Evolutionary conservation across 1,140 invertebrate genomes (phyloP).

Genomic region (Drosophila seguyi): DNA sequence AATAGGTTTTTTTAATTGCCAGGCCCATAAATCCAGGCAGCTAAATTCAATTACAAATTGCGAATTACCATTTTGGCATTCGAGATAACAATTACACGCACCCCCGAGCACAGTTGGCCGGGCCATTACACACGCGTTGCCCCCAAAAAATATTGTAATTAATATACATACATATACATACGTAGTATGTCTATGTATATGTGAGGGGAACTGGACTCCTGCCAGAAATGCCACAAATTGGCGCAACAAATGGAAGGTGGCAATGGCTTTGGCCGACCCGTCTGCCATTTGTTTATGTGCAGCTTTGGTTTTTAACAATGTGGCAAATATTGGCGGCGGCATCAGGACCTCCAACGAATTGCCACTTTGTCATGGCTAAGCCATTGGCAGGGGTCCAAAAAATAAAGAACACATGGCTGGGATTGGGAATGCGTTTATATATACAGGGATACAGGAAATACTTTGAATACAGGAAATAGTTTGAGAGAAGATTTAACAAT

Average conservation of each 20-base stretch:
- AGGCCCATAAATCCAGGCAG: conserved; percentile 36
- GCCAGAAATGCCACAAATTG: conserved; percentile 49
- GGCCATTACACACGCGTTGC: conserved; percentile 11
- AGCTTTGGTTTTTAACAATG: conserved; percentile 61
- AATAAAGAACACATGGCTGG: not conserved
- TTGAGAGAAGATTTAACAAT: too few species aligned
- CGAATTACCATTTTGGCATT: conserved; percentile 51
- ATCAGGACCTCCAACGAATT: conserved; percentile 14
- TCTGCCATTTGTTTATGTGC: conserved; percentile 26
- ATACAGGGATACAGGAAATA: not conserved
- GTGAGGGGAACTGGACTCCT: conserved; percentile 1
- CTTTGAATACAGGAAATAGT: too few species aligned
- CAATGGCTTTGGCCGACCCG: conserved; percentile 14
- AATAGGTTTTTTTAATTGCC: conserved; percentile 66
- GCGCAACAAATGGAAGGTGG: conserved; percentile 37
- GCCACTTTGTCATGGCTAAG: conserved; percentile 25
- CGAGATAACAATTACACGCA: conserved; percentile 57
- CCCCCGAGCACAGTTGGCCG: conserved; percentile 27
- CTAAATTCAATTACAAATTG: conserved; percentile 61
- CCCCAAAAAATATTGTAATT: conserved; percentile 60
- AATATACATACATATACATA: conserved; percentile 43
- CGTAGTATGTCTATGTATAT: too few species aligned
- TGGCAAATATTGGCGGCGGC: conserved; percentile 51
- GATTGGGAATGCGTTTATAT: not conserved
- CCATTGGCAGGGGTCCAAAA: conserved; percentile 19